Evolutionary conservation across 2,113 vertebrate species (phyloP).

Genomic region (Mirza zaza): DNA sequence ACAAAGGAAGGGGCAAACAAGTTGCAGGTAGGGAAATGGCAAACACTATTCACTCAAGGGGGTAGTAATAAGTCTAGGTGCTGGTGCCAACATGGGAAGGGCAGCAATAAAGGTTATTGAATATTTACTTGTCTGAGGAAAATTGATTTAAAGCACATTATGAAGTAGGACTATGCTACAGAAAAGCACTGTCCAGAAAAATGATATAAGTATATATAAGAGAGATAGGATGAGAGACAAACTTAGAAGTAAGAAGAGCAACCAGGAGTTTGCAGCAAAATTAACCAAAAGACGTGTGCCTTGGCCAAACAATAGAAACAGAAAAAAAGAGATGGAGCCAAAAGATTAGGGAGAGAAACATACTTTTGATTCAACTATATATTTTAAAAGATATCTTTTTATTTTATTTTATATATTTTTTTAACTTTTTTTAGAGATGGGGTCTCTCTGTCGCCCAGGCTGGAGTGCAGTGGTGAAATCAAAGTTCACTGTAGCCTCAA

Average conservation of each 20-base stretch:
- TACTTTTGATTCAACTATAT: neutral
- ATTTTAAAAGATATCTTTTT: neutral
- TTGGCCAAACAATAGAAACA: neutral
- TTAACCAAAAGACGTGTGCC: neutral
- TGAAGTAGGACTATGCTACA: neutral
- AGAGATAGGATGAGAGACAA: neutral
- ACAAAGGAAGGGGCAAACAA: neutral
- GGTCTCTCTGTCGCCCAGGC: no score
- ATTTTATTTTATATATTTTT: no score
- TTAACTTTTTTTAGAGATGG: no score
- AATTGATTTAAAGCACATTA: neutral
- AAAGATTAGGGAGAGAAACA: neutral
- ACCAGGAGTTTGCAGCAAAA: neutral
- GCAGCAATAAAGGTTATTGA: neutral
- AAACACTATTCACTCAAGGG: neutral
- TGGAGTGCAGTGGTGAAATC: no score
- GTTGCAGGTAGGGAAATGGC: neutral
- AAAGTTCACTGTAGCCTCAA: no score
- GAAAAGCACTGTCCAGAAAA: neutral
- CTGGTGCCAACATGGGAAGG: neutral
- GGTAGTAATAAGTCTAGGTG: neutral
- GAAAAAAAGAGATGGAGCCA: neutral
- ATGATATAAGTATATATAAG: neutral
- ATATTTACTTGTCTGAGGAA: neutral
- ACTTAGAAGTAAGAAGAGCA: neutral